Base-by-base conservation (phyloP, 2,113 vertebrate genomes). In the Numida meleagris region DNA sequence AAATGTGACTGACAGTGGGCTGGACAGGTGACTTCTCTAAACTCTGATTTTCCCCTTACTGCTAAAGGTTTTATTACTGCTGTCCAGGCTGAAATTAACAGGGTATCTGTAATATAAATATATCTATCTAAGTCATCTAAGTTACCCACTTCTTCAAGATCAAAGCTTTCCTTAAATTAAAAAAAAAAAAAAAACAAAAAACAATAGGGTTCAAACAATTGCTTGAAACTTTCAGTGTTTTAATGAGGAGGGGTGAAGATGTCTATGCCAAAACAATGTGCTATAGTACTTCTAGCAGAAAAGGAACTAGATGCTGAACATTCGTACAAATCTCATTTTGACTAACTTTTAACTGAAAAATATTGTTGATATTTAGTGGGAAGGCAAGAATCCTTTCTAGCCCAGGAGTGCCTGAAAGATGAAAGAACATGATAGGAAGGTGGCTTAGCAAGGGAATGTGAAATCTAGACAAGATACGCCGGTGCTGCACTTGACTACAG, bases 401-500 rank as follows among this genome's bases (percentile, higher is more conserved):
- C 43, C 20, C n/a, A 76, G 66, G 77, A 55, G 51, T 84, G 21
- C 75, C 55, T 88, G 91, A 50, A 67, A 84, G 55, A 91, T 76
- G 68, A 92, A 94, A 91, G 25, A 40, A n/a, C 17, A 4, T 79
- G 73, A 74, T 82, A 72, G 59, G 65, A 79, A 83, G 58, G 50
- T 80, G 88, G 36, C 45, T 95, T 72, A 79, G 66, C 45, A 71
- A 63, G 67, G 51, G 57, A 93, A 72, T 83, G 61, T 61, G 82
- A 72, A 81, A 95, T 53, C 73, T 50, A 65, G 73, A 61, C 73
- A 48, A 88, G 61, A 43, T 73, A 76, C 2, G 27, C 43, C 67
- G 42, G 31, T 40, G 38, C 90, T 70, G 48, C 62, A 72, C 55
- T 84, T 48, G 82, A 94, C 93, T 96, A 7, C 91, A 95, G 84